A percentile compares a stretch with the other conserved stretches of the same genome.
Conservation (phyloP, 2,797 vertebrate species). For the Sebastes oblongus region DNA sequence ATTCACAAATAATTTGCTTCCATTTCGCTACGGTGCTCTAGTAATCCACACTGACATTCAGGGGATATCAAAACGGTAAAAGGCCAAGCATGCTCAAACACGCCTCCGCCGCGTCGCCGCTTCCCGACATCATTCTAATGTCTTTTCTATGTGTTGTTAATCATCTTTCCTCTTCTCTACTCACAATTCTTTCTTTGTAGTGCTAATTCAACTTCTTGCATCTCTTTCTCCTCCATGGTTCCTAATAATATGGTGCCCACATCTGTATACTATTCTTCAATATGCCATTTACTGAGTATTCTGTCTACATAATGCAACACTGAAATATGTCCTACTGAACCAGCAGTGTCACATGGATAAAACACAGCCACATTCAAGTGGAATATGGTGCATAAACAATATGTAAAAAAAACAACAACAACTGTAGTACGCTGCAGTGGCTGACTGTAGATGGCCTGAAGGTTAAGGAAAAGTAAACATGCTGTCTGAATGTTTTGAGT, state of each 20-base stretch:
- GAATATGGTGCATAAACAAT: neutral
- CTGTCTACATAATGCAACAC: neutral
- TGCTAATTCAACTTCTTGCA: neutral
- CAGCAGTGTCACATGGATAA: neutral
- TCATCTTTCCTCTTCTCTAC: slow-evolving; percentile 16
- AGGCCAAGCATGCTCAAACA: slow-evolving; percentile 15
- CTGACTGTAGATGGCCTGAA: neutral
- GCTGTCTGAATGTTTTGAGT: neutral
- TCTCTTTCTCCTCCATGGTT: neutral
- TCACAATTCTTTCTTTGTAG: neutral
- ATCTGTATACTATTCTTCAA: neutral
- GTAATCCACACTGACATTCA: slow-evolving; percentile 45
- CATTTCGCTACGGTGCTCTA: slow-evolving; percentile 17
- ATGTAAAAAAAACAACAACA: neutral
- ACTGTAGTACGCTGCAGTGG: neutral
- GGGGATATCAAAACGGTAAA: slow-evolving; percentile 16
- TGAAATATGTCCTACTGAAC: neutral
- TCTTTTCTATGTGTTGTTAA: slow-evolving; percentile 2
- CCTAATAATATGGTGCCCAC: neutral
- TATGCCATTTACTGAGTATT: neutral
- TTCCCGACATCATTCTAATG: neutral
- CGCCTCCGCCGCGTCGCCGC: neutral
- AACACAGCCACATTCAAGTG: neutral
- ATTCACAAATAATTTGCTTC: slow-evolving; percentile 39
- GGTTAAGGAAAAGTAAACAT: neutral